These are phyloP conservation scores for Drosophila seclusa DNA, from an alignment of 2,888 invertebrate genomes.

Conservation along the genomic window DNA sequence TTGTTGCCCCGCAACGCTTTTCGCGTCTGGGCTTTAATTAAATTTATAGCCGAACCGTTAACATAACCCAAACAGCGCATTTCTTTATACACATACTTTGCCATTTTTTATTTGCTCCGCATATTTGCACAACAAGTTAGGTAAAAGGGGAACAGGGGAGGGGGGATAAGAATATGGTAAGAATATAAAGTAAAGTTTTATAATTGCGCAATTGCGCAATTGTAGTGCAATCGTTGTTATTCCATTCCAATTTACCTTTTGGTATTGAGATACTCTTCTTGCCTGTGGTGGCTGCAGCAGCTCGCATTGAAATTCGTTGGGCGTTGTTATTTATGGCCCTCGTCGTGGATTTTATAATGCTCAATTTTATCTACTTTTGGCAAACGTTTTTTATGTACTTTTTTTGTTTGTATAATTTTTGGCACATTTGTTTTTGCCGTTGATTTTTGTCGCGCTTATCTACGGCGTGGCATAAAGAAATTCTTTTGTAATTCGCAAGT, in stretches of 20 bases:
- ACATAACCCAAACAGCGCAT: slow-evolving; percentile 55
- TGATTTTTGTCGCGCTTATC: slow-evolving; percentile 21
- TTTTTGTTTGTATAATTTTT: slow-evolving; percentile 16
- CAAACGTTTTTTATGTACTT: background rate
- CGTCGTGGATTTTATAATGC: slow-evolving; percentile 25
- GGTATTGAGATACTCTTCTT: slow-evolving; percentile 59
- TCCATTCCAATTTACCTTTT: slow-evolving; percentile 56
- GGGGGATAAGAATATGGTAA: slow-evolving; percentile 26
- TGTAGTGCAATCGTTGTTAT: slow-evolving; percentile 26
- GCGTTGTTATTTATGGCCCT: slow-evolving; percentile 19
- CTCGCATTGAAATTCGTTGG: slow-evolving; percentile 41
- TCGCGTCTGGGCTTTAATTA: slow-evolving; percentile 55
- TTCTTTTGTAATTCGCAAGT: slow-evolving; percentile 50
- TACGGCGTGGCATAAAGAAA: slow-evolving; percentile 42
- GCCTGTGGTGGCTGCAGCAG: slow-evolving; percentile 24
- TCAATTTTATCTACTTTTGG: background rate
- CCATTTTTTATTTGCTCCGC: slow-evolving; percentile 32
- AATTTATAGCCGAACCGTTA: slow-evolving; percentile 70
- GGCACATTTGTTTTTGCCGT: slow-evolving; percentile 40
- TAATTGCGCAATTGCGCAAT: slow-evolving; percentile 58
- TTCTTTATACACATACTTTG: slow-evolving; percentile 36
- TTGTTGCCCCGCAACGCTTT: background rate
- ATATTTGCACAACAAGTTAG: slow-evolving; percentile 39
- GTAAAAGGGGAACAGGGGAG: background rate
- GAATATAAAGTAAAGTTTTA: slow-evolving; percentile 37